These are phyloP conservation scores for Chroicocephalus ridibundus DNA, from an alignment of 2,113 vertebrate genomes.

Conservation along the genomic window DNA sequence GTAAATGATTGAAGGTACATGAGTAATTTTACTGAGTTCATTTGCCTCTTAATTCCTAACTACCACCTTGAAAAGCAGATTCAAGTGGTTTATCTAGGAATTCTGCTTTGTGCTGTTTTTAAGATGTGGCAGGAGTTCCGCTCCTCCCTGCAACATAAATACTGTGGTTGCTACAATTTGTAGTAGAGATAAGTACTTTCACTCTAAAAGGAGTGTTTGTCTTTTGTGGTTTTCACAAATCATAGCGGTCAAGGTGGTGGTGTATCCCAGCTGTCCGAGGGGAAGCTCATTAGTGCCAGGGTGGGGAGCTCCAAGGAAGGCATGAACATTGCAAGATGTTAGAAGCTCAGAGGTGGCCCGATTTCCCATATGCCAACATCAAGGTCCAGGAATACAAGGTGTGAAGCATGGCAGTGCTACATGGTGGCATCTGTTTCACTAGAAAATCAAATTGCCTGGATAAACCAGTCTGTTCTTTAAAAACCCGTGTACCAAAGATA, in stretches of 20 bases:
- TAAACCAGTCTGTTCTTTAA: neutral
- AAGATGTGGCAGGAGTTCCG: neutral
- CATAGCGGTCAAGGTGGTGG: neutral
- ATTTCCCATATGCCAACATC: neutral
- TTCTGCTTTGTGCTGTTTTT: neutral
- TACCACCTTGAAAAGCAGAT: neutral
- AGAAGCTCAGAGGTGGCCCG: neutral
- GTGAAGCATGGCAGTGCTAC: neutral
- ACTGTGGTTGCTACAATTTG: neutral
- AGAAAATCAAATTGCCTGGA: neutral
- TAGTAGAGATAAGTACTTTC: neutral
- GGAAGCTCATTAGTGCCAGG: neutral
- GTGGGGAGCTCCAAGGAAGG: neutral
- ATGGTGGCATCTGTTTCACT: neutral
- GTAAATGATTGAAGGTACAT: slow-evolving; percentile 11
- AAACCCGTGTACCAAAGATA: neutral
- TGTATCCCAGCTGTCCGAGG: neutral
- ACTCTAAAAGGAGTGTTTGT: neutral
- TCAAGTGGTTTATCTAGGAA: neutral
- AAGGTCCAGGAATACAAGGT: neutral
- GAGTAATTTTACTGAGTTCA: neutral
- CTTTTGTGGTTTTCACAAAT: neutral
- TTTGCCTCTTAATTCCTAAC: neutral
- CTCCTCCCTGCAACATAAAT: neutral
- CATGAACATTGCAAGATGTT: neutral